Conservation (phyloP, 2,797 vertebrate genomes). For the Anguilla anguilla region DNA sequence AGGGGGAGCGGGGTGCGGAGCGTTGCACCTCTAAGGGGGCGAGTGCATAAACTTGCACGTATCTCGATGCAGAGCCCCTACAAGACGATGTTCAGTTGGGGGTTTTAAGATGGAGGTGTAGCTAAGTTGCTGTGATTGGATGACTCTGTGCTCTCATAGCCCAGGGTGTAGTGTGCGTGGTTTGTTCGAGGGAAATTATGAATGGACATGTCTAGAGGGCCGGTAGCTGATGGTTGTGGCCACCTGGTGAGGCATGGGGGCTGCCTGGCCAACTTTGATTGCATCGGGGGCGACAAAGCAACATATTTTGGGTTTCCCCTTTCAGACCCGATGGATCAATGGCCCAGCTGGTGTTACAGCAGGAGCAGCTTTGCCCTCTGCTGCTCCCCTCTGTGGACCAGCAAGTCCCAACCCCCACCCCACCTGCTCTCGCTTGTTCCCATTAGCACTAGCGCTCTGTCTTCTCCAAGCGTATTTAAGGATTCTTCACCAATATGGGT, state of each 20-base stretch:
- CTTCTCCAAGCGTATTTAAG: background rate
- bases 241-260: conserved; percentile 28
- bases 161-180: conserved; percentile 34
- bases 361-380: conserved; percentile 52
- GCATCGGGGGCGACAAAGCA: conserved; percentile 30
- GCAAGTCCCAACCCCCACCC: background rate
- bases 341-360: conserved; percentile 66
- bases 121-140: conserved; percentile 71
- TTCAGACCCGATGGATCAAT: conserved; percentile 73
- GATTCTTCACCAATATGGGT: background rate
- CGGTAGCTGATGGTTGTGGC: conserved; percentile 37
- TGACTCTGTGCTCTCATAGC: conserved; percentile 67
- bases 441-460: background rate
- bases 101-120: conserved; percentile 43
- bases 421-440: conserved; percentile 13
- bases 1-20: conserved; percentile 68
- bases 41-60: conserved; percentile 41
- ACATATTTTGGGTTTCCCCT: conserved; percentile 66
- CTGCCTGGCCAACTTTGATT: background rate
- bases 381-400: background rate
- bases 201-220: conserved; percentile 63
- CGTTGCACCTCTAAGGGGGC: conserved; percentile 32
- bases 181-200: conserved; percentile 57
- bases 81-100: conserved; percentile 42
- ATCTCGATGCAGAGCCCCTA: conserved; percentile 48